Percentiles rank a stretch among this genome's conserved stretches.
phyloP scores from a whole-genome alignment of 2,888 invertebrate species.

The Lacanobia wlatinum region DNA sequence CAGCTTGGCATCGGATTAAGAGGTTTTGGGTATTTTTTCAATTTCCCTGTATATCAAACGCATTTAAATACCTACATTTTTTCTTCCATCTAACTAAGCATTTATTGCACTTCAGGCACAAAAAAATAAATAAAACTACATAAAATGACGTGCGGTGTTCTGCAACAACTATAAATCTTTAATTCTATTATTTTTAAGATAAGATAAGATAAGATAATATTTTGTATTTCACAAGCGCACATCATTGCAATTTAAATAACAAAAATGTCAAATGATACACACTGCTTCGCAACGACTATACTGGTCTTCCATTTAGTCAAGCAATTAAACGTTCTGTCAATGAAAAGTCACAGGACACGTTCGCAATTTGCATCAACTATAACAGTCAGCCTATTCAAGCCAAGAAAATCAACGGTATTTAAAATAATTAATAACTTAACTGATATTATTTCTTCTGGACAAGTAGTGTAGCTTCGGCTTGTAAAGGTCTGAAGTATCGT shows the following conservation, averaged over 20 bases:
- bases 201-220: too few relatives aligned
- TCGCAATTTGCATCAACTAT: neutral
- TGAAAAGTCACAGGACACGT: neutral
- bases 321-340: neutral
- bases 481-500: conserved; percentile 85
- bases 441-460: conserved; percentile 84
- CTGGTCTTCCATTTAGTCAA: neutral
- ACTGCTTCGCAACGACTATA: conserved; percentile 2
- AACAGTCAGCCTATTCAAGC: conserved; percentile 5
- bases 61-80: too few relatives aligned
- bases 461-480: conserved; percentile 87
- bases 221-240: neutral
- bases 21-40: too few relatives aligned
- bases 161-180: neutral
- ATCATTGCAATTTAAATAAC: neutral
- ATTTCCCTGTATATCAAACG: too few relatives aligned
- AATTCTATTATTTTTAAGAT: neutral
- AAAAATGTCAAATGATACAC: neutral
- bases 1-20: too few relatives aligned
- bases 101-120: neutral
- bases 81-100: neutral
- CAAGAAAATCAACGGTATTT: conserved; percentile 16
- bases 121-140: neutral
- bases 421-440: conserved; percentile 65
- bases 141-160: neutral